Percentiles rank a stretch among this genome's conserved stretches.
These are phyloP conservation scores for Lutjanus erythropterus DNA, from an alignment of 2,113 vertebrate genomes.

Conservation along the genomic window DNA sequence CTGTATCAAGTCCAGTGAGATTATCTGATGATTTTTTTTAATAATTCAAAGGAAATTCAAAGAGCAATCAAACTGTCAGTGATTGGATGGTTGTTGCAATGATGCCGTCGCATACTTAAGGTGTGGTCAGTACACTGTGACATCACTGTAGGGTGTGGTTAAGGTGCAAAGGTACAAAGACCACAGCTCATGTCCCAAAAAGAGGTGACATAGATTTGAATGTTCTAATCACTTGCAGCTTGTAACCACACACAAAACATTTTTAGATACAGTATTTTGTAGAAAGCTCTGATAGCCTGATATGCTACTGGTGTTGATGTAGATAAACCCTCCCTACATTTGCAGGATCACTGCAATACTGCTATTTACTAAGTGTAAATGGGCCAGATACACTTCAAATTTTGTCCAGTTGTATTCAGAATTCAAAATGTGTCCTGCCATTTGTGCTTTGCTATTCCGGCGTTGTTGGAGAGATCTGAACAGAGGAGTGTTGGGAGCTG, in stretches of 20 bases:
- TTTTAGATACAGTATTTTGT: background rate
- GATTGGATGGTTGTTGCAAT: background rate
- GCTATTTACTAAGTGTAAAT: background rate
- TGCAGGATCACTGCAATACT: background rate
- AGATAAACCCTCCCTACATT: background rate
- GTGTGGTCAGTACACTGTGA: background rate
- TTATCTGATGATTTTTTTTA: no score
- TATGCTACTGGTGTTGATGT: background rate
- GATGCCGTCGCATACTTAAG: no score
- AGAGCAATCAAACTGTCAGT: background rate
- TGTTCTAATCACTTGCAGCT: background rate
- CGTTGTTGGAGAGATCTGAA: background rate
- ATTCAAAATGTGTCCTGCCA: background rate
- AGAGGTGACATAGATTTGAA: background rate
- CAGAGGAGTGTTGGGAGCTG: slow-evolving; percentile 1
- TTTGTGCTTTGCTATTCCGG: slow-evolving; percentile 17
- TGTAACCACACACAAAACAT: background rate
- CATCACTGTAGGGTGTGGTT: background rate
- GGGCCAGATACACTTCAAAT: background rate
- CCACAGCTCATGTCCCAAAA: background rate
- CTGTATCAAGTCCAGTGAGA: background rate
- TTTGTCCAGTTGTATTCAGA: background rate
- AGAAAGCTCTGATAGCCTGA: background rate
- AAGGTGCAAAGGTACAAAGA: background rate
- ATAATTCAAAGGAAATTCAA: background rate